Conservation (phyloP, 1,140 invertebrate genomes). For the Leptestheria dahalacensis region DNA sequence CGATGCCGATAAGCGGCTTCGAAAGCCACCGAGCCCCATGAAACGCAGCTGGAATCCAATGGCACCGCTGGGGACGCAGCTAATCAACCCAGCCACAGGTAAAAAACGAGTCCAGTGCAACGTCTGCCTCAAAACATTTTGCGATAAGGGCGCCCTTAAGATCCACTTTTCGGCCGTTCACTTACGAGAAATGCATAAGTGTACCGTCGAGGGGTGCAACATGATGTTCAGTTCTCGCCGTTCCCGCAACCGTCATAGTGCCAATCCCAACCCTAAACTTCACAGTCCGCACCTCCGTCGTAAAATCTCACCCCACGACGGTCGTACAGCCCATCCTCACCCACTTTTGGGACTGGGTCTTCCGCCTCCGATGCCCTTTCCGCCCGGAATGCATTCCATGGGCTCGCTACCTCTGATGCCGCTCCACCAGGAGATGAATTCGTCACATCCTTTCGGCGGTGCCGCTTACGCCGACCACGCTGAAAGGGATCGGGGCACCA, state of each 20-base stretch:
- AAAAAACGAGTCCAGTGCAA: slow-evolving; percentile 97
- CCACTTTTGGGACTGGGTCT: slow-evolving; percentile 8
- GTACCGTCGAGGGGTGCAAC: slow-evolving; percentile 93
- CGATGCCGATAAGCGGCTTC: slow-evolving; percentile 19
- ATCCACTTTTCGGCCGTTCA: slow-evolving; percentile 99
- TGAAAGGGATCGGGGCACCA: slow-evolving; percentile 8
- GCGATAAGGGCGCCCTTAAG: slow-evolving; percentile 98
- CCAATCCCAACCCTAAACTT: slow-evolving; percentile 95
- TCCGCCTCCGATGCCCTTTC: slow-evolving; percentile 1
- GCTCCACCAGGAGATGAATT: not conserved
- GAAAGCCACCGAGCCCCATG: slow-evolving; percentile 33
- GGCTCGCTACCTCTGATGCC: not conserved
- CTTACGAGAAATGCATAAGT: slow-evolving; percentile 97
- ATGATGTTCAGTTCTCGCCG: slow-evolving; percentile 98
- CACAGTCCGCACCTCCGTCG: slow-evolving; percentile 84
- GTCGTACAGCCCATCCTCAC: slow-evolving; percentile 41
- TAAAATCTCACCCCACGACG: slow-evolving; percentile 85
- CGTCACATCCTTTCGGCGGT: not conserved
- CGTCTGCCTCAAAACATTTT: slow-evolving; percentile 96
- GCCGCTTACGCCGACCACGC: slow-evolving; percentile 13
- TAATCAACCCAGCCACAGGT: slow-evolving; percentile 78
- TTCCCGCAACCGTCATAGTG: slow-evolving; percentile 88
- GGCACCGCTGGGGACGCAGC: slow-evolving; percentile 63
- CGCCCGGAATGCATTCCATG: not conserved
- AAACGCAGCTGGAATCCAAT: slow-evolving; percentile 85